Conservation (phyloP, 2,797 vertebrate species). For the Sorex maritimensis region DNA sequence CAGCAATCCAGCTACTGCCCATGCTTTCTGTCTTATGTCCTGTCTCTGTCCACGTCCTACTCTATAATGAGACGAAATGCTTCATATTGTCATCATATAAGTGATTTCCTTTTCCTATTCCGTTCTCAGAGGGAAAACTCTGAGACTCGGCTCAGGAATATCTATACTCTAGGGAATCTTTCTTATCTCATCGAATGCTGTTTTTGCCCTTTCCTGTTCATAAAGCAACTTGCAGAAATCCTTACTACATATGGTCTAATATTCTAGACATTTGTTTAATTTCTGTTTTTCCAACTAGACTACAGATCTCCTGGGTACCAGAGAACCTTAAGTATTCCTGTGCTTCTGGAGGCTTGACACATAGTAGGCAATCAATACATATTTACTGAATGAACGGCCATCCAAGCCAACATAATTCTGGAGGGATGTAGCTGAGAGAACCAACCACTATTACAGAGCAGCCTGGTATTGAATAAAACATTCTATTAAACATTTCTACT, state of each 20-base stretch:
- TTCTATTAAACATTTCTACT: constrained; percentile 62
- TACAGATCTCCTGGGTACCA: not conserved
- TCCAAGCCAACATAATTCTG: constrained; percentile 33
- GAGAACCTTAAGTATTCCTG: constrained; percentile 33
- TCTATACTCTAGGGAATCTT: not conserved
- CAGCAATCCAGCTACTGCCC: not conserved
- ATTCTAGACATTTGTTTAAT: not conserved
- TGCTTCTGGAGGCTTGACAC: constrained; percentile 1
- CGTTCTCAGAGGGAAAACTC: not conserved
- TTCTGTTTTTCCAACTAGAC: not conserved
- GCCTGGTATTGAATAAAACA: constrained; percentile 49
- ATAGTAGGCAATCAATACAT: constrained; percentile 38
- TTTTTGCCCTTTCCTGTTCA: not conserved
- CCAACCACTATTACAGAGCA: not conserved
- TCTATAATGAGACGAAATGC: not conserved
- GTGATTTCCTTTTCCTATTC: not conserved
- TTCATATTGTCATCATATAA: not conserved
- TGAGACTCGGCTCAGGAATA: not conserved
- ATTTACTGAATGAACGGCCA: constrained; percentile 1
- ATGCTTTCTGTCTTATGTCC: not conserved
- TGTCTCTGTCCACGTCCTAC: not conserved
- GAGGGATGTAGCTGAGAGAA: constrained; percentile 18
- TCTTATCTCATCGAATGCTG: not conserved
- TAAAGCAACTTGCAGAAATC: not conserved
- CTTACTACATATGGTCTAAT: not conserved